A percentile compares a stretch with the other conserved stretches of the same genome.
These are phyloP conservation scores for Drosophila suzukii DNA, from an alignment of 1,140 invertebrate genomes.

Conservation along the genomic window DNA sequence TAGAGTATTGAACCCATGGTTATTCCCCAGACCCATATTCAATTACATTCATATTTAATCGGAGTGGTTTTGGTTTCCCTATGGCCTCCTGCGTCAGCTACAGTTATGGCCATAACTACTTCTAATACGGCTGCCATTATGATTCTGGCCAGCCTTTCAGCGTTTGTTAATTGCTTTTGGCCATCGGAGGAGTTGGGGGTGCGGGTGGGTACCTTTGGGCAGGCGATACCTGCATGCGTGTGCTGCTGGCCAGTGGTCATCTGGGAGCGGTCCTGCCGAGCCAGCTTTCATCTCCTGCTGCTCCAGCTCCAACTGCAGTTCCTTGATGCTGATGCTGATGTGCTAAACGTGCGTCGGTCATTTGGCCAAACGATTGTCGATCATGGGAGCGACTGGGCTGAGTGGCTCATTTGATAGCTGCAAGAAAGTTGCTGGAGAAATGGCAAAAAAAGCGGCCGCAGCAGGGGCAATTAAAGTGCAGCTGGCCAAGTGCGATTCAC, in stretches of 20 bases:
- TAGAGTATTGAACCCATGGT: background rate
- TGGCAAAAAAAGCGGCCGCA: background rate
- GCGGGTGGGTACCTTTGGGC: constrained; percentile 7
- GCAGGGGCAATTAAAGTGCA: constrained; percentile 62
- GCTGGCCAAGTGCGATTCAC: constrained; percentile 19
- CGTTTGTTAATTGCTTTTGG: constrained; percentile 67
- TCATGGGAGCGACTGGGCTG: constrained; percentile 40
- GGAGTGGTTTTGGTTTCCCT: constrained; percentile 14
- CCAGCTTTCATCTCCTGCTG: constrained; percentile 45
- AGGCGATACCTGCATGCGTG: constrained; percentile 25
- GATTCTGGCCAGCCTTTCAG: constrained; percentile 54
- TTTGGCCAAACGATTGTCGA: constrained; percentile 83
- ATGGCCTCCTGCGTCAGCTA: constrained; percentile 27
- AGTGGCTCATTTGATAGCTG: constrained; percentile 7
- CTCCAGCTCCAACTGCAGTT: constrained; percentile 7
- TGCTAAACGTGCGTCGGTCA: constrained; percentile 80
- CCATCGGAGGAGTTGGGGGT: constrained; percentile 17
- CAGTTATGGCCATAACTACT: constrained; percentile 53
- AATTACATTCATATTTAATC: constrained; percentile 26
- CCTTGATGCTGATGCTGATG: constrained; percentile 60
- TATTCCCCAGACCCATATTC: background rate
- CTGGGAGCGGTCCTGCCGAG: constrained; percentile 51
- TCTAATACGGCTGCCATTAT: constrained; percentile 65
- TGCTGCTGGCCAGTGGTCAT: constrained; percentile 22
- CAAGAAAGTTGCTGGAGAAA: constrained; percentile 47